Conservation (phyloP, 2,113 vertebrate genomes). For the Oncorhynchus gorbuscha region DNA sequence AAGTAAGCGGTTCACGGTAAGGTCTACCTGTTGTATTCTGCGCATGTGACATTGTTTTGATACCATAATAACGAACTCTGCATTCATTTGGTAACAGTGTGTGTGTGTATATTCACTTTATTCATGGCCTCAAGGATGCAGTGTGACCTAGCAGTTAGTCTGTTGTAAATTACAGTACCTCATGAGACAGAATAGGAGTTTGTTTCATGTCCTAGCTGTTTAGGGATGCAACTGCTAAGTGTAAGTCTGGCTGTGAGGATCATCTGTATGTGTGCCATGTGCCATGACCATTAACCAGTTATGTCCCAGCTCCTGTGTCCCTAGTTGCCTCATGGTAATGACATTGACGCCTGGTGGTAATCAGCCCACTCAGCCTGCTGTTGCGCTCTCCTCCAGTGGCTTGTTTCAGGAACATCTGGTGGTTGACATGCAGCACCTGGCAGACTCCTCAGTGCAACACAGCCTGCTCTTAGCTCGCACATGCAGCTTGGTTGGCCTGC, state of each 20-base stretch:
- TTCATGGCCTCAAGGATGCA: not conserved
- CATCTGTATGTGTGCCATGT: slow-evolving; percentile 45
- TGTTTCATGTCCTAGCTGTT: not conserved
- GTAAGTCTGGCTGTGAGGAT: not conserved
- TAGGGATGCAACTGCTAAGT: not conserved
- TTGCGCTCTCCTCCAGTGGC: slow-evolving; percentile 71
- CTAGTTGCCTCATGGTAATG: slow-evolving; percentile 38
- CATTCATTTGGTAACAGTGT: not conserved
- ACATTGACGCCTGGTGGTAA: slow-evolving; percentile 74
- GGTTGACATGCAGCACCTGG: slow-evolving; percentile 77
- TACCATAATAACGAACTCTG: not conserved
- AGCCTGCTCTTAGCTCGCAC: slow-evolving; percentile 34
- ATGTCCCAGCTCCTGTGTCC: slow-evolving; percentile 66
- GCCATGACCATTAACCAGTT: slow-evolving; percentile 69
- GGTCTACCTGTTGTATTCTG: no score
- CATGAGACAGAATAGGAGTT: not conserved
- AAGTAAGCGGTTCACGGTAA: no score
- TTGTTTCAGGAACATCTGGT: slow-evolving; percentile 75
- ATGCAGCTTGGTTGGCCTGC: no score
- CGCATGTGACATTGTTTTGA: not conserved
- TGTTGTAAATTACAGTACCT: not conserved
- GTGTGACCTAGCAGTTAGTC: slow-evolving; percentile 4
- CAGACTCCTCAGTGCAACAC: slow-evolving; percentile 66
- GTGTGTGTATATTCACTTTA: not conserved
- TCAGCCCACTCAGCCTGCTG: slow-evolving; percentile 75